Evolutionary conservation across 2,113 vertebrate genomes (phyloP).

Genomic region (Daphoenositta chrysoptera): DNA sequence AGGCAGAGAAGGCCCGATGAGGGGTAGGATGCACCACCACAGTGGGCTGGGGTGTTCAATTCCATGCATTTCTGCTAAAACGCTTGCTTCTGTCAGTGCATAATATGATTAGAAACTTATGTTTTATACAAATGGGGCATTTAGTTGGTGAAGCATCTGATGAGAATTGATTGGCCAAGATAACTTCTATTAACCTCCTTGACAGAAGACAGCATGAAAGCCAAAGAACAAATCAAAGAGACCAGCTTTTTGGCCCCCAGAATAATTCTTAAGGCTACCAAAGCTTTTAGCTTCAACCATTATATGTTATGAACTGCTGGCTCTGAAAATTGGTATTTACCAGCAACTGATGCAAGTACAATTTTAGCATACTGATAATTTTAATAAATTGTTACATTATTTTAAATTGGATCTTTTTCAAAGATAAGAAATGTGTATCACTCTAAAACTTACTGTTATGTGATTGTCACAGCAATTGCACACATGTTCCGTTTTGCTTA

Average conservation of each 20-base stretch:
- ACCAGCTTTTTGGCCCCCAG: background rate
- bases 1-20: background rate
- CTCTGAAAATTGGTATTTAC: background rate
- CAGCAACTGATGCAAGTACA: background rate
- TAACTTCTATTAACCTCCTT: background rate
- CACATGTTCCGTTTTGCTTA: background rate
- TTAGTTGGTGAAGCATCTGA: background rate
- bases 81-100: background rate
- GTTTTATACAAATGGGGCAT: background rate
- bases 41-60: background rate
- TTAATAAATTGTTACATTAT: background rate
- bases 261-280: background rate
- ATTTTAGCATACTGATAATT: background rate
- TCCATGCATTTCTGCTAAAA: slow-evolving; percentile 1
- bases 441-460: background rate
- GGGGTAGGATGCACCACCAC: background rate
- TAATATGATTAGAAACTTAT: background rate
- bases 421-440: background rate
- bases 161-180: background rate
- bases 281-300: background rate
- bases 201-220: background rate
- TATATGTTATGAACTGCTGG: background rate
- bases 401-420: background rate
- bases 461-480: background rate
- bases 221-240: background rate